Conservation (phyloP, 1,140 invertebrate species). For the Meloidogyne exigua region DNA sequence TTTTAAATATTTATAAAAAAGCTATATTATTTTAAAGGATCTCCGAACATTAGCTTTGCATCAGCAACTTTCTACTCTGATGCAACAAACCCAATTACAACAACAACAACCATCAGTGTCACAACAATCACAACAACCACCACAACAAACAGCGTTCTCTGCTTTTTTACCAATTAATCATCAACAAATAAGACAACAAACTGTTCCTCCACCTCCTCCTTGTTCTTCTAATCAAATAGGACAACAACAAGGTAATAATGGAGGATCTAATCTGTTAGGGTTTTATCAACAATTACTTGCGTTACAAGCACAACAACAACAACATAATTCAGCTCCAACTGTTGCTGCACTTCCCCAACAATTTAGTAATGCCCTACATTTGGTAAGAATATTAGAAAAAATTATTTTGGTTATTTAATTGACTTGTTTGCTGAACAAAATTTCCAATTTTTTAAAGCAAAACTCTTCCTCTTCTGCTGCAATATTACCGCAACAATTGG, state of each 20-base stretch:
- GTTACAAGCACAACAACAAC: constrained; percentile 35
- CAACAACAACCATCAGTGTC: constrained; percentile 10
- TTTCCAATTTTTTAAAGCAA: constrained; percentile 12
- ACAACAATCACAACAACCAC: constrained; percentile 13
- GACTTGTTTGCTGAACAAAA: background rate
- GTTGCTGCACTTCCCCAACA: constrained; percentile 34
- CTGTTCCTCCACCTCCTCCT: background rate
- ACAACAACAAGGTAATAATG: background rate
- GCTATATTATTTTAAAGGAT: constrained; percentile 15
- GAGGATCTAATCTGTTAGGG: constrained; percentile 10
- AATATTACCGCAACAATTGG: constrained; percentile 27
- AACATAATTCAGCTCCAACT: constrained; percentile 18
- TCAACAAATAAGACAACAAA: background rate
- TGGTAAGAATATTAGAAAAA: constrained; percentile 10
- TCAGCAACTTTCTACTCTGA: constrained; percentile 27
- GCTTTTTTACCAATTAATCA: background rate
- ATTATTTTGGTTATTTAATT: background rate
- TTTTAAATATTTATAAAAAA: no score
- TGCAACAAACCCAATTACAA: constrained; percentile 26
- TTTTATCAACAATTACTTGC: constrained; percentile 36
- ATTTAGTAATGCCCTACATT: constrained; percentile 28
- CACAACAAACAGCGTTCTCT: background rate
- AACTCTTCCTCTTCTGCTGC: constrained; percentile 6
- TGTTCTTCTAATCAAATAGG: background rate
- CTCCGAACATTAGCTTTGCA: constrained; percentile 30